A percentile compares a stretch with the other conserved stretches of the same genome.
Conservation (phyloP, 1,140 invertebrate species). For the Hypothenemus hampei region DNA sequence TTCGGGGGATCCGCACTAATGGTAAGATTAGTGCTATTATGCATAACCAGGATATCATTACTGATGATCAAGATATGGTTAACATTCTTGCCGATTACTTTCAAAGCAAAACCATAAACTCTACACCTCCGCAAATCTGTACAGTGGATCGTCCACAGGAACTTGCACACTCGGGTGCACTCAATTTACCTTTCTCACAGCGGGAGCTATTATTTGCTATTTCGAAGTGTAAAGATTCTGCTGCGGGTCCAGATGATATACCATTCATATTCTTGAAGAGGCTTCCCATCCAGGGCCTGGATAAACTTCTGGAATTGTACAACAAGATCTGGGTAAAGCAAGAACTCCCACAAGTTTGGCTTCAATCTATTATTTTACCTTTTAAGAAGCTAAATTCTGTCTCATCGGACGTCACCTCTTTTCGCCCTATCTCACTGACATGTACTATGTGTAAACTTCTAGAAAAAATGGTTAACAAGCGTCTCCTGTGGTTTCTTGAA, state of each 20-base stretch:
- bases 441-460: too few relatives aligned
- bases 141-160: background rate
- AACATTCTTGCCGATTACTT: background rate
- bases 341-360: background rate
- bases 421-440: too few relatives aligned
- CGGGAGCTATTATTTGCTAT: background rate
- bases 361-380: too few relatives aligned
- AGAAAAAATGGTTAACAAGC: too few relatives aligned
- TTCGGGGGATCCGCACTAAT: background rate
- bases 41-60: background rate
- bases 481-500: conserved; percentile 19
- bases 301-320: background rate
- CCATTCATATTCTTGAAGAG: background rate
- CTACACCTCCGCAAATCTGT: background rate
- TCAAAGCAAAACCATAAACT: background rate
- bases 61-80: background rate
- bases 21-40: background rate
- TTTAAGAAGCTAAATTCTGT: too few relatives aligned
- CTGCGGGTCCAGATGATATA: background rate
- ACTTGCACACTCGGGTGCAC: background rate
- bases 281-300: background rate
- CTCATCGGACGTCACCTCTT: too few relatives aligned
- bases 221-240: background rate
- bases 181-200: background rate
- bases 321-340: background rate